A percentile compares a stretch with the other conserved stretches of the same genome.
Conservation (phyloP, 2,113 vertebrate species). For the Protobothrops flavoviridis region DNA sequence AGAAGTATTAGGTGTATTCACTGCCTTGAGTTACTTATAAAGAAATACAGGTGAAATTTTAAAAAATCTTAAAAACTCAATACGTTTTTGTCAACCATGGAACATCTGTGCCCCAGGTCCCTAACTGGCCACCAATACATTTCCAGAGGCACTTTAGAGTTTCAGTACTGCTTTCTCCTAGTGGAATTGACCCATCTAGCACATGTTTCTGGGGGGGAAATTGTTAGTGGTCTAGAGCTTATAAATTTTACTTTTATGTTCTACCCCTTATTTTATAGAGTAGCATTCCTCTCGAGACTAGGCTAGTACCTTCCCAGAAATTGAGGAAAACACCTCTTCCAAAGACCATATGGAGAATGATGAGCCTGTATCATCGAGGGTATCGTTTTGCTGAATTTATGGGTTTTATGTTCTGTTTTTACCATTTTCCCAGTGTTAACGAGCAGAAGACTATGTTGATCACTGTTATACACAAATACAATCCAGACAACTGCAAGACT, state of each 20-base stretch:
- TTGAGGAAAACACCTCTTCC: background rate
- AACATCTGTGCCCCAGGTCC: background rate
- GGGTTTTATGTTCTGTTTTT: background rate
- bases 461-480: background rate
- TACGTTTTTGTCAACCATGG: background rate
- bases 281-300: background rate
- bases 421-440: background rate
- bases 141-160: background rate
- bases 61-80: background rate
- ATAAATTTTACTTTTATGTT: background rate
- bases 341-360: background rate
- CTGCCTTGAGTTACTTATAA: background rate
- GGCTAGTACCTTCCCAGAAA: background rate
- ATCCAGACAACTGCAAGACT: background rate
- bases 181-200: background rate
- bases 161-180: background rate
- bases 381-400: background rate
- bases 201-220: background rate
- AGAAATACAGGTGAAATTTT: background rate
- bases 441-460: background rate
- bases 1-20: background rate
- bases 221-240: background rate
- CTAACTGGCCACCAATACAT: background rate
- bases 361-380: background rate
- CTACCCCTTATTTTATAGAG: background rate